These are phyloP conservation scores for Phlogophora meticulosa DNA, from an alignment of 2,888 invertebrate genomes.

Conservation along the genomic window DNA sequence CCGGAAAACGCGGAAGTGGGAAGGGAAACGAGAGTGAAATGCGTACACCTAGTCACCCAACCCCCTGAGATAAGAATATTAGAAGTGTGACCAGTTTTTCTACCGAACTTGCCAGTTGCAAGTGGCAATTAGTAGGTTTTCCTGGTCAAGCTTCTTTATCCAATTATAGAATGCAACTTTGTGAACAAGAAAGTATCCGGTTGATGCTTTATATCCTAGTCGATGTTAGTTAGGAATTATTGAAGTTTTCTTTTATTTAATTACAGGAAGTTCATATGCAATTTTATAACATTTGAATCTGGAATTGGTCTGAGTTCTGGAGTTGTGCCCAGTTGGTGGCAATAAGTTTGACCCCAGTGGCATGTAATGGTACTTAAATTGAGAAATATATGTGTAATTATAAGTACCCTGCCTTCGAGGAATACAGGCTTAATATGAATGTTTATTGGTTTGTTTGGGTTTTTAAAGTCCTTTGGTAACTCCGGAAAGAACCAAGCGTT, in stretches of 20 bases:
- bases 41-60: conserved; percentile 67
- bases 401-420: no score
- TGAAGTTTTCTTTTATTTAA: conserved; percentile 1
- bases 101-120: conserved; percentile 38
- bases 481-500: no score
- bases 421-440: no score
- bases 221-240: conserved; percentile 6
- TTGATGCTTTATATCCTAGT: conserved; percentile 45
- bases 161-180: conserved; percentile 57
- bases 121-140: conserved; percentile 70
- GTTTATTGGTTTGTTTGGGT: no score
- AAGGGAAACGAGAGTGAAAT: conserved; percentile 78
- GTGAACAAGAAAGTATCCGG: conserved; percentile 48
- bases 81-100: conserved; percentile 60
- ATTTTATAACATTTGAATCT: background rate
- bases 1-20: conserved; percentile 77
- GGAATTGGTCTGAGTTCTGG: no score
- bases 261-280: conserved; percentile 1
- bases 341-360: no score
- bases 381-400: no score
- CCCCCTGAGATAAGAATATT: conserved; percentile 56
- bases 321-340: no score
- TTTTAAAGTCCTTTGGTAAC: no score
- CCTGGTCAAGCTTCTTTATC: conserved; percentile 69
- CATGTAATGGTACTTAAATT: no score